Conservation (phyloP, 1,140 invertebrate species). For the Nautilus pompilius region DNA sequence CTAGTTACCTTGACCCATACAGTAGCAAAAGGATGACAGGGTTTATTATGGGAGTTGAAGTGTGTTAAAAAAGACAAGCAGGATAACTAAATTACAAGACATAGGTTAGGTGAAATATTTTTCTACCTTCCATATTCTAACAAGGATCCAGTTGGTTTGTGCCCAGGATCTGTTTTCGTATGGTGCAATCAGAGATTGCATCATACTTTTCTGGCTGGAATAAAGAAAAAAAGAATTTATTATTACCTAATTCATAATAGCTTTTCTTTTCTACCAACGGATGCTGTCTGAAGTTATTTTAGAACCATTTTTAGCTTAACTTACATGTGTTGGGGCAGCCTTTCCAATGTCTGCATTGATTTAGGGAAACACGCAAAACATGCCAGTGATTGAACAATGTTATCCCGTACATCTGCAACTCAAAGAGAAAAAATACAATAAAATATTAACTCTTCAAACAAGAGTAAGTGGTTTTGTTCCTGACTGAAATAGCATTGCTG, state of each 20-base stretch:
- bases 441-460: background rate
- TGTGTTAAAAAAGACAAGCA: too few relatives aligned
- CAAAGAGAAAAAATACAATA: background rate
- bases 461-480: background rate
- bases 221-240: slow-evolving; percentile 10
- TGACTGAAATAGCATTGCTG: background rate
- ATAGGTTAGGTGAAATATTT: background rate
- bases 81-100: too few relatives aligned
- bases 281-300: background rate
- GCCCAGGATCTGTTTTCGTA: slow-evolving; percentile 83
- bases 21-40: too few relatives aligned
- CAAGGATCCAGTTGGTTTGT: slow-evolving; percentile 80
- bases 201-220: slow-evolving; percentile 62
- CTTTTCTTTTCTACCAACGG: background rate
- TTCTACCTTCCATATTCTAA: slow-evolving; percentile 70
- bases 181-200: slow-evolving; percentile 68
- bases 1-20: background rate
- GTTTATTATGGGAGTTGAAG: too few relatives aligned
- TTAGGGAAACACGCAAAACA: slow-evolving; percentile 65
- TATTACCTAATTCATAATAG: too few relatives aligned
- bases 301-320: slow-evolving; percentile 8
- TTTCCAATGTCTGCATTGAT: slow-evolving; percentile 65
- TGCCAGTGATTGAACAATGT: slow-evolving; percentile 73
- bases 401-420: slow-evolving; percentile 69
- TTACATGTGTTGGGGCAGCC: slow-evolving; percentile 60